Evolutionary conservation across 2,797 vertebrate genomes (phyloP).

Genomic region (Lacerta agilis): DNA sequence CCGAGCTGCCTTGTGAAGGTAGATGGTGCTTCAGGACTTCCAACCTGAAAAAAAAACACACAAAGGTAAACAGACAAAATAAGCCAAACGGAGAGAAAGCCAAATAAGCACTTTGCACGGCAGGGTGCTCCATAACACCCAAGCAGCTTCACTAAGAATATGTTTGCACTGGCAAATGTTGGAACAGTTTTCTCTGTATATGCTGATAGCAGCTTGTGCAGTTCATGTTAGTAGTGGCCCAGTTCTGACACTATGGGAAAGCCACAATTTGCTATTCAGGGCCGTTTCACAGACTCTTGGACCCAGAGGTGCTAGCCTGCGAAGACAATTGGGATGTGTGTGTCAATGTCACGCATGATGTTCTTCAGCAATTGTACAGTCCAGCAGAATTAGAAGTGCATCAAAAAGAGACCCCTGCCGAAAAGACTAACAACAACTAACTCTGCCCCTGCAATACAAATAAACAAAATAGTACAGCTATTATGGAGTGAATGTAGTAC

Average conservation of each 20-base stretch:
- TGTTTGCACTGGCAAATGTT: neutral
- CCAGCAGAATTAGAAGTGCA: neutral
- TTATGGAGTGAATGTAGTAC: neutral
- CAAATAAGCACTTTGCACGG: neutral
- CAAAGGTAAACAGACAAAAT: neutral
- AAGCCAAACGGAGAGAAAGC: neutral
- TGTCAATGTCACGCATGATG: no score
- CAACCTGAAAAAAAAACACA: conserved; percentile 75
- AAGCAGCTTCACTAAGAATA: neutral
- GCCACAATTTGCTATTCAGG: neutral
- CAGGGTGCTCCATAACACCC: neutral
- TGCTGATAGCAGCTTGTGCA: neutral
- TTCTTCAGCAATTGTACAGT: neutral
- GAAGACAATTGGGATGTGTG: no score
- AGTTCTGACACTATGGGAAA: neutral
- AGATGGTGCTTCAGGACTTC: conserved; percentile 69
- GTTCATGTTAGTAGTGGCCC: neutral
- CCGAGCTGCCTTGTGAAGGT: conserved; percentile 47
- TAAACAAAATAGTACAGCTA: neutral
- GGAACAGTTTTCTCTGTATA: neutral
- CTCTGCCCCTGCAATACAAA: neutral
- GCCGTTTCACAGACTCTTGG: neutral
- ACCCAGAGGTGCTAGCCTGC: no score
- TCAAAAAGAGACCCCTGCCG: neutral
- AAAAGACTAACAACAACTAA: no score